Evolutionary conservation across 2,888 invertebrate genomes (phyloP).

Genomic region (Vannuccia rotundouncinata): DNA sequence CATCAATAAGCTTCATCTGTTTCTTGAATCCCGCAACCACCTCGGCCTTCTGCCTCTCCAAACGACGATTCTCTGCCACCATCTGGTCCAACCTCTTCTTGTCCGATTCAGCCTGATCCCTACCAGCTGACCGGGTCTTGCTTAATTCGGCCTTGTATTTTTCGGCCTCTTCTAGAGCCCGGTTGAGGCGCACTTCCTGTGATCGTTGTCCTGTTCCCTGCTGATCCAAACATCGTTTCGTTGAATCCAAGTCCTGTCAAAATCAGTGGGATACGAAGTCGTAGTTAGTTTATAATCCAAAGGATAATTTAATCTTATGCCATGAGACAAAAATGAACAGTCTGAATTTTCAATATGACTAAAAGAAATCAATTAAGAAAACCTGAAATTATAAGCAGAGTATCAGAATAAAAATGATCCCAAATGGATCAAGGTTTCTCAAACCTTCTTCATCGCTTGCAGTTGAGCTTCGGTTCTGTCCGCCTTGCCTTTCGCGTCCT

Average conservation of each 20-base stretch:
- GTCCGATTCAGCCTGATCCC: constrained; percentile 50
- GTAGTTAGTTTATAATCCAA: background rate
- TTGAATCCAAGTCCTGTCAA: constrained; percentile 58
- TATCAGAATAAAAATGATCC: too few species aligned
- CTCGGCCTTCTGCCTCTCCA: constrained; percentile 58
- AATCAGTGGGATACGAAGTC: background rate
- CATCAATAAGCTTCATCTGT: constrained; percentile 57
- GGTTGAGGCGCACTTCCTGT: constrained; percentile 59
- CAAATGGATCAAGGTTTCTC: too few species aligned
- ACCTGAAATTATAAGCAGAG: too few species aligned
- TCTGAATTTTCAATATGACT: background rate
- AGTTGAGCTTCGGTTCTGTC: constrained; percentile 52
- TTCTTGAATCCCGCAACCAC: constrained; percentile 57
- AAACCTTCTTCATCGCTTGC: constrained; percentile 48
- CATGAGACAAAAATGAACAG: background rate
- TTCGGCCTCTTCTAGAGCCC: constrained; percentile 60
- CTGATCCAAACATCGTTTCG: constrained; percentile 59
- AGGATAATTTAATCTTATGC: background rate
- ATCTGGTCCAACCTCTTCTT: constrained; percentile 53
- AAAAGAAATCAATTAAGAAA: background rate
- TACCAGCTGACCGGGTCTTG: constrained; percentile 7
- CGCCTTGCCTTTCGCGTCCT: constrained; percentile 51
- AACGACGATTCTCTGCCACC: constrained; percentile 52
- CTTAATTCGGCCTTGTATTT: constrained; percentile 40
- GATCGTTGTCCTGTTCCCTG: constrained; percentile 54